Conservation (phyloP, 1,140 invertebrate genomes). For the Maniola jurtina region DNA sequence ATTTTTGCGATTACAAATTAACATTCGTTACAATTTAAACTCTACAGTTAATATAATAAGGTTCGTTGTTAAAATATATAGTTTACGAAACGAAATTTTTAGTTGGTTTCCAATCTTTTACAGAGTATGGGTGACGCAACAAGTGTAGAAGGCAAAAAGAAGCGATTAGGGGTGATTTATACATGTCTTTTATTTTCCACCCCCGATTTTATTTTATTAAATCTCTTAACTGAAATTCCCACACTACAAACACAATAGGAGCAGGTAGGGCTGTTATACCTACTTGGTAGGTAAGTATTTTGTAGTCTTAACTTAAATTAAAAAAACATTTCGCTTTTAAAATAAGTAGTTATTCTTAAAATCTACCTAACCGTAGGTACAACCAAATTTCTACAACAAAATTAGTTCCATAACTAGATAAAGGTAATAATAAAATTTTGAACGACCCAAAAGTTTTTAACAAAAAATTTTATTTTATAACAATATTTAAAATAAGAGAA, state of each 20-base stretch:
- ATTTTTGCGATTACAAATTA: slow-evolving; percentile 4
- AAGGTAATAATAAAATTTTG: too few species aligned
- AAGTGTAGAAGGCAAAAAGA: slow-evolving; percentile 65
- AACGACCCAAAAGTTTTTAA: too few species aligned
- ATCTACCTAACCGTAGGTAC: too few species aligned
- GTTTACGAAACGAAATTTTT: slow-evolving; percentile 18
- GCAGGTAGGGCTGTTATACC: too few species aligned
- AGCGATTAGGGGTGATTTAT: slow-evolving; percentile 75
- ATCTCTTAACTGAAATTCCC: slow-evolving; percentile 73
- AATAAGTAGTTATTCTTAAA: too few species aligned
- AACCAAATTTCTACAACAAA: too few species aligned
- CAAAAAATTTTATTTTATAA: too few species aligned
- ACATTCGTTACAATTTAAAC: slow-evolving; percentile 14
- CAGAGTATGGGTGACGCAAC: slow-evolving; percentile 56
- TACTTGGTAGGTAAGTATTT: too few species aligned
- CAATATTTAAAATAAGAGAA: too few species aligned
- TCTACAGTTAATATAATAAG: slow-evolving; percentile 24
- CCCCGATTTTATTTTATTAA: slow-evolving; percentile 51
- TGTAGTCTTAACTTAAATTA: too few species aligned
- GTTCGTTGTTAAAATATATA: slow-evolving; percentile 5
- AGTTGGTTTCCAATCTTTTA: slow-evolving; percentile 37
- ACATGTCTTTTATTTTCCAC: slow-evolving; percentile 69
- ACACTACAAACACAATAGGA: slow-evolving; percentile 47
- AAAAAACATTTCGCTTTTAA: too few species aligned
- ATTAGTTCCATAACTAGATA: too few species aligned